A percentile compares a stretch with the other conserved stretches of the same genome.
Evolutionary conservation across 2,113 vertebrate species (phyloP).

Genomic region (Pithys albifrons): DNA sequence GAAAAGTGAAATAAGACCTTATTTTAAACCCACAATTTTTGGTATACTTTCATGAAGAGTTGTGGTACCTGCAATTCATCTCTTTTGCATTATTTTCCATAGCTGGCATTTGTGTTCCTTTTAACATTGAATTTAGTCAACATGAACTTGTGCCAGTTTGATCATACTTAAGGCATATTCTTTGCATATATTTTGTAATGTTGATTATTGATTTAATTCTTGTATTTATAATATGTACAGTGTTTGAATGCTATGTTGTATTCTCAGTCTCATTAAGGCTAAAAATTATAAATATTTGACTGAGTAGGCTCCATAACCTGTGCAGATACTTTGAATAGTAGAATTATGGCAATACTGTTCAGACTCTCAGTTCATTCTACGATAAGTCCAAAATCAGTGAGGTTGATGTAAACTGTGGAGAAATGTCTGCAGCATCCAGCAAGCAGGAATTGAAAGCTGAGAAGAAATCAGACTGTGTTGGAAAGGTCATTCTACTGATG

Average conservation of each 20-base stretch:
- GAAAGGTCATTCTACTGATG: slow-evolving; percentile 17
- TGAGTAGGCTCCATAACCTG: background rate
- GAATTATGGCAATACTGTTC: background rate
- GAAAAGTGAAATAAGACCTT: background rate
- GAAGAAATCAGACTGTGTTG: slow-evolving; percentile 19
- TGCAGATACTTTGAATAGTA: background rate
- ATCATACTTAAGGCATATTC: background rate
- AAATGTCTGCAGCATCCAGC: background rate
- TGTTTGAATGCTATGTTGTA: background rate
- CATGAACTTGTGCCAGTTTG: background rate
- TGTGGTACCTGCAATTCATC: background rate
- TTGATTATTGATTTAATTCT: background rate
- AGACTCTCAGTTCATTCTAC: background rate
- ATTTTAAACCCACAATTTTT: background rate
- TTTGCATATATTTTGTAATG: background rate
- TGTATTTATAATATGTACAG: background rate
- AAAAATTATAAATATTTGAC: background rate
- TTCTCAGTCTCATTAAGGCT: background rate
- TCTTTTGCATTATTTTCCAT: background rate
- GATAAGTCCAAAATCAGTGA: background rate
- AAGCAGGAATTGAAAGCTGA: background rate
- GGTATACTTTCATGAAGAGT: background rate
- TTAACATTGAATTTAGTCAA: background rate
- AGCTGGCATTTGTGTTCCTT: background rate
- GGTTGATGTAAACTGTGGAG: background rate